Evolutionary conservation across 2,113 vertebrate species (phyloP).

Genomic region (Pterocles orientalis): DNA sequence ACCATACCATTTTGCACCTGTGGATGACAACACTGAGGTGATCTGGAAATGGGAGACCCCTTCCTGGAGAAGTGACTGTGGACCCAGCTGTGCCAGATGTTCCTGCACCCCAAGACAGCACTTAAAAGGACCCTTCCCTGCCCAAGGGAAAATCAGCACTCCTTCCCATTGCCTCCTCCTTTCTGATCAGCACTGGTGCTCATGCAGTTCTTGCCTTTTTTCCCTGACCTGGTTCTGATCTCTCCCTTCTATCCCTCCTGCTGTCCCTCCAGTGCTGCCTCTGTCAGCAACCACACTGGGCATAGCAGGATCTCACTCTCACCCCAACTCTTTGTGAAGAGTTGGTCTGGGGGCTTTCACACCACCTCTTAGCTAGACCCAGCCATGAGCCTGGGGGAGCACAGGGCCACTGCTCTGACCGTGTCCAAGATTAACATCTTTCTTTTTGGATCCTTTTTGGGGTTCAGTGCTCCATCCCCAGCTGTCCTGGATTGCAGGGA

Average conservation of each 20-base stretch:
- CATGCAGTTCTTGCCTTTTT: background rate
- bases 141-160: background rate
- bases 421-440: background rate
- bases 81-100: background rate
- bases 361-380: background rate
- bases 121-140: background rate
- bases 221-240: background rate
- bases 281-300: background rate
- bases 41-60: background rate
- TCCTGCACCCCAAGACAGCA: background rate
- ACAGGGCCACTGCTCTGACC: background rate
- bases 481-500: background rate
- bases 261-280: background rate
- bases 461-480: background rate
- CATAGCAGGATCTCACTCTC: background rate
- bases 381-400: background rate
- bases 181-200: background rate
- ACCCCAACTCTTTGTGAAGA: background rate
- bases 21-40: background rate
- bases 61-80: fast-evolving
- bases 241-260: background rate
- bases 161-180: background rate
- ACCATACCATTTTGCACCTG: background rate
- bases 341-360: background rate
- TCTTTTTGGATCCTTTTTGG: background rate